phyloP scores from a whole-genome alignment of 2,797 vertebrate genomes.

The Halcyon smyrnensis region DNA sequence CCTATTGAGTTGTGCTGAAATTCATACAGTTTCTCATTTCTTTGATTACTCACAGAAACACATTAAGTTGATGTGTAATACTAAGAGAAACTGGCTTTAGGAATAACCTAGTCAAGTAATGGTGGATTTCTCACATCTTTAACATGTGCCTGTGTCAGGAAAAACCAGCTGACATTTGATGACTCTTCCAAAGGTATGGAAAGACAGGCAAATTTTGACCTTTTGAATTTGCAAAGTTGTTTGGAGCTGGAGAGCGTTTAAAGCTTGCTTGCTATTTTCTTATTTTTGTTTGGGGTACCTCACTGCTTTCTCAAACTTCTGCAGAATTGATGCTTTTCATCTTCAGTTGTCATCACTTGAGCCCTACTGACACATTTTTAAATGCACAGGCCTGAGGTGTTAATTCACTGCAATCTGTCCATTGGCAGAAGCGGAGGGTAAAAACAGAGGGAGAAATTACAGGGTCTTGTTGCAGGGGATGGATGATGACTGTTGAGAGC shows the following conservation, averaged over 20 bases:
- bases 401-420: not conserved
- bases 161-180: not conserved
- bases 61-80: not conserved
- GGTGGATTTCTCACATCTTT: not conserved
- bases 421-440: not conserved
- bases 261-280: not conserved
- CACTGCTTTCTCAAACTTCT: accelerated
- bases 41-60: not conserved
- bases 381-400: not conserved
- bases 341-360: not conserved
- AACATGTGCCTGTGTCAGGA: accelerated
- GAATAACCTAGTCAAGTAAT: not conserved
- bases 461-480: not conserved
- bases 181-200: not conserved
- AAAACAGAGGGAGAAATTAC: not conserved
- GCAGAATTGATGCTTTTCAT: not conserved
- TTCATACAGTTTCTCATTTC: not conserved
- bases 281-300: not conserved
- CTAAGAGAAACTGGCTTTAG: not conserved
- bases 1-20: not conserved
- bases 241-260: not conserved
- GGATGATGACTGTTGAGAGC: not conserved
- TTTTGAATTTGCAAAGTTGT: not conserved
- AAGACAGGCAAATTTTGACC: not conserved
- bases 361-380: not conserved